Evolutionary conservation across 2,797 vertebrate species (phyloP).

Genomic region (Hoplostethus mediterraneus): DNA sequence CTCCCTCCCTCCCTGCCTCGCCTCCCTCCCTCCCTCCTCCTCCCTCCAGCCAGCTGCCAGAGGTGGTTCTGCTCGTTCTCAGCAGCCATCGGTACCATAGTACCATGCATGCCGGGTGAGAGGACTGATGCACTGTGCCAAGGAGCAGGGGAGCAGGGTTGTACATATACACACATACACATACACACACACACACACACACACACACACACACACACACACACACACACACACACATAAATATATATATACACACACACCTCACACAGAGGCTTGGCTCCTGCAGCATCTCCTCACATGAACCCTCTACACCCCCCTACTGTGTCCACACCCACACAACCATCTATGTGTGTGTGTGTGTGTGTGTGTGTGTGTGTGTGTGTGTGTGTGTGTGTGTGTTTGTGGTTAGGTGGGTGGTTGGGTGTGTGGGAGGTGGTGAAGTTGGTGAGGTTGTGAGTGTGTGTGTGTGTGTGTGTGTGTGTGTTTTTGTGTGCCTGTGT

Average conservation of each 20-base stretch:
- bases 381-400: conserved; percentile 10
- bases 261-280: conserved; percentile 59
- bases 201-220: conserved; percentile 16
- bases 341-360: conserved; percentile 15
- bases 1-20: conserved; percentile 22
- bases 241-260: not conserved
- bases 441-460: too few relatives aligned
- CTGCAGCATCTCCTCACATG: conserved; percentile 31
- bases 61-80: conserved; percentile 60
- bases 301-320: conserved; percentile 22
- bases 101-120: conserved; percentile 35
- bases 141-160: conserved; percentile 26
- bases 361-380: not conserved
- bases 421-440: too few relatives aligned
- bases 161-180: not conserved
- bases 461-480: too few relatives aligned
- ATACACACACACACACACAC: conserved; percentile 27
- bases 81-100: conserved; percentile 44
- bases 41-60: conserved; percentile 52
- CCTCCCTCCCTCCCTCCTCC: not conserved
- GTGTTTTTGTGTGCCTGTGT: too few relatives aligned
- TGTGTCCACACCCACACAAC: not conserved
- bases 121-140: conserved; percentile 37
- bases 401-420: too few relatives aligned
- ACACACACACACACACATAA: conserved; percentile 1